A percentile compares a stretch with the other conserved stretches of the same genome.
These are phyloP conservation scores for Ptychadena robeensis DNA, from an alignment of 2,797 vertebrate genomes.

Conservation along the genomic window DNA sequence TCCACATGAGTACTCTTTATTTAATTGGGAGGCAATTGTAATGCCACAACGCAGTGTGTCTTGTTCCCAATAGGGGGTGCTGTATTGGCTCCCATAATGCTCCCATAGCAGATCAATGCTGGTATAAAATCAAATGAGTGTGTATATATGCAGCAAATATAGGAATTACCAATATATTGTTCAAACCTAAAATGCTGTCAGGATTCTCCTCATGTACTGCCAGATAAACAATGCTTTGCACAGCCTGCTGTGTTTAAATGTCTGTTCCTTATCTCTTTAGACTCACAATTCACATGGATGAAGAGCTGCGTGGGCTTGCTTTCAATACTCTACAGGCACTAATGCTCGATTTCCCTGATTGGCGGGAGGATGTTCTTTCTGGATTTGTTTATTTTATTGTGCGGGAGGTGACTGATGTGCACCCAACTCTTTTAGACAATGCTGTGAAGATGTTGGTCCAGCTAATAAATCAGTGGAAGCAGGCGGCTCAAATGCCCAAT, in stretches of 20 bases:
- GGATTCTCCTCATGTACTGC: neutral
- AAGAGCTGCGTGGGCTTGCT: conserved; percentile 94
- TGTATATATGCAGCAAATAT: neutral
- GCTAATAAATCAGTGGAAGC: conserved; percentile 96
- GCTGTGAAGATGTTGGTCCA: conserved; percentile 98
- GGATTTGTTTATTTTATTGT: conserved; percentile 97
- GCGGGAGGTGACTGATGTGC: conserved; percentile 94
- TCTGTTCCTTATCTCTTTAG: conserved; percentile 71
- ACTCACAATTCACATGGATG: conserved; percentile 98
- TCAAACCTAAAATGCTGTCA: neutral
- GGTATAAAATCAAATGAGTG: neutral
- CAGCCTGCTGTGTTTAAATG: conserved; percentile 55
- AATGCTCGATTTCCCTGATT: conserved; percentile 97
- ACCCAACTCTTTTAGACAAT: conserved; percentile 94
- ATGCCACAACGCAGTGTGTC: neutral
- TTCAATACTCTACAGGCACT: conserved; percentile 98
- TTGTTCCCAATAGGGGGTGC: neutral
- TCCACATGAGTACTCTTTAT: no score
- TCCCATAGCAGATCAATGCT: neutral
- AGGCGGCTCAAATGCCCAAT: conserved; percentile 91
- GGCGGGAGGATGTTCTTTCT: conserved; percentile 97
- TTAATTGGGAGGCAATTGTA: neutral
- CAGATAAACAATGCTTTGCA: neutral
- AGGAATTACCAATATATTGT: neutral
- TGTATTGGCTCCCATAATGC: neutral